phyloP scores from a whole-genome alignment of 1,140 invertebrate species.

The Chionoecetes opilio region DNA sequence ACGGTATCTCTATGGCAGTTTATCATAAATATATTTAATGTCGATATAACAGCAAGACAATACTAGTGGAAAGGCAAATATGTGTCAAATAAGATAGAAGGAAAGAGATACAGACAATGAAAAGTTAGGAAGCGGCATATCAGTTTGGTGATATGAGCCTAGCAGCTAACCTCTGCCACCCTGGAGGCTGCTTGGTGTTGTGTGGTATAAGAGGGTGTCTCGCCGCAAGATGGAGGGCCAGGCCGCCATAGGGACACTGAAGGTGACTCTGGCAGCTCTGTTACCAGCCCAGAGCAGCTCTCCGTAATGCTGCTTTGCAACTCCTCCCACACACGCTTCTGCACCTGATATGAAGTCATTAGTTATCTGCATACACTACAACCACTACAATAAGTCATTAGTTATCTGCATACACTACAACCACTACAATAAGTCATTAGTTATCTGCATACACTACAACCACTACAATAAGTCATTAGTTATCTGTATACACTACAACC shows the following conservation, averaged over 20 bases:
- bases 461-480: too few relatives aligned
- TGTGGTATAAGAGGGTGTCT: not conserved
- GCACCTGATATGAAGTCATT: not conserved
- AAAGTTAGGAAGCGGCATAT: too few relatives aligned
- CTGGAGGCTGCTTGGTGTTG: not conserved
- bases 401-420: too few relatives aligned
- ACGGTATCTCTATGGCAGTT: not conserved
- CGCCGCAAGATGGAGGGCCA: not conserved
- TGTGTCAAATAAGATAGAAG: not conserved
- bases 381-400: too few relatives aligned
- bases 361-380: too few relatives aligned
- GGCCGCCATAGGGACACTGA: constrained; percentile 58
- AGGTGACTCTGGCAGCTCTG: constrained; percentile 28
- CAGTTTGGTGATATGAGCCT: too few relatives aligned
- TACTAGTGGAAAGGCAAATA: not conserved
- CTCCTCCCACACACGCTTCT: constrained; percentile 48
- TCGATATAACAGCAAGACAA: not conserved
- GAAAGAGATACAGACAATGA: not conserved
- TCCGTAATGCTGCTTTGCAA: constrained; percentile 34
- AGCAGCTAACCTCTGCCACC: not conserved
- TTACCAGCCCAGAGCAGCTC: constrained; percentile 44
- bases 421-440: too few relatives aligned
- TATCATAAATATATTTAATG: not conserved
- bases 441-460: too few relatives aligned
- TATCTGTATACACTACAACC: too few relatives aligned